Evolutionary conservation across 2,888 invertebrate genomes (phyloP).

Genomic region (Rhabditophanes sp.): DNA sequence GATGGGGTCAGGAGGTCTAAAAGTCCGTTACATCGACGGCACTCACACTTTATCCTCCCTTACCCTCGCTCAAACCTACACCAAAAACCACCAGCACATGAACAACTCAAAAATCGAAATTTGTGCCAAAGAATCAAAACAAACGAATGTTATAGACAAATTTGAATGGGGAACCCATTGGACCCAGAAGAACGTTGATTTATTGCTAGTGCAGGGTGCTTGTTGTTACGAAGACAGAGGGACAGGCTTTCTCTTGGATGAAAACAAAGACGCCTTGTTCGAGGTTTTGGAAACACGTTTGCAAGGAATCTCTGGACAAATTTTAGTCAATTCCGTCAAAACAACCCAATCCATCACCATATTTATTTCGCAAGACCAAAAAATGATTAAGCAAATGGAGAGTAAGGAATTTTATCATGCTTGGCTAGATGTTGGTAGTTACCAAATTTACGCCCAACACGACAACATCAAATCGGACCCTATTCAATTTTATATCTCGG

Average conservation of each 20-base stretch:
- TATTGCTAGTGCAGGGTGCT: slow-evolving; percentile 28
- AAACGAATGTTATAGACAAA: slow-evolving; percentile 16
- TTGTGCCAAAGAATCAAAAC: slow-evolving; percentile 17
- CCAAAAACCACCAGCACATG: slow-evolving; percentile 16
- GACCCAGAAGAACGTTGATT: slow-evolving; percentile 18
- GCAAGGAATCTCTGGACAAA: slow-evolving; percentile 19
- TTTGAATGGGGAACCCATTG: slow-evolving; percentile 10
- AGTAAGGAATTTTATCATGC: no score
- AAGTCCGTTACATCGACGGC: slow-evolving; percentile 14
- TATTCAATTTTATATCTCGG: no score
- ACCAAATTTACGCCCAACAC: no score
- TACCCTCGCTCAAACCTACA: slow-evolving; percentile 13
- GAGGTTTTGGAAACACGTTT: slow-evolving; percentile 14
- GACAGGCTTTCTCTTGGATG: slow-evolving; percentile 26
- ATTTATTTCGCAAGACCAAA: no score
- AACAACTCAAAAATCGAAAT: no score
- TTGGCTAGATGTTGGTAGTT: no score
- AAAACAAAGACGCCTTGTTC: slow-evolving; percentile 24
- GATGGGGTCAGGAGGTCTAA: slow-evolving; percentile 32
- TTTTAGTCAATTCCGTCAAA: no score
- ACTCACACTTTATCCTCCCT: slow-evolving; percentile 2
- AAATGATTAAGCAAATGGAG: no score
- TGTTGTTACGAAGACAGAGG: slow-evolving; percentile 37
- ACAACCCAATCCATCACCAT: no score
- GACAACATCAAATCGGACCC: no score